phyloP scores from a whole-genome alignment of 2,888 invertebrate species.

The Petrophora chlorosata region DNA sequence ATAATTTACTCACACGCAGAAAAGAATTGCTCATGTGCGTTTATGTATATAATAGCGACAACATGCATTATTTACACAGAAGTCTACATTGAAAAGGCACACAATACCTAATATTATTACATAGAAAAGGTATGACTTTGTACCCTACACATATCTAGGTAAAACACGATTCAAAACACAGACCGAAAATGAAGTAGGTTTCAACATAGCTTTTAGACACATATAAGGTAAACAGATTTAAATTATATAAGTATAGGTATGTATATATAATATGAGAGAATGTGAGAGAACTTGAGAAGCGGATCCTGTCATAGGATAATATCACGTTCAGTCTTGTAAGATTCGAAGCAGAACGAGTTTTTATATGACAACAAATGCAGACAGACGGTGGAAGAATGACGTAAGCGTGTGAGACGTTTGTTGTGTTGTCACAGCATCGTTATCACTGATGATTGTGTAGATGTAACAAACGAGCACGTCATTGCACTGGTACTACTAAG shows the following conservation, averaged over 20 bases:
- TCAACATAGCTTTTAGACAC: too few species aligned
- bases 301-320: background rate
- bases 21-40: constrained; percentile 41
- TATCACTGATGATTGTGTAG: constrained; percentile 43
- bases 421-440: constrained; percentile 22
- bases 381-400: constrained; percentile 4
- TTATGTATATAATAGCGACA: constrained; percentile 21
- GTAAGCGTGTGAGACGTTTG: background rate
- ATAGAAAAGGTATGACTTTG: too few species aligned
- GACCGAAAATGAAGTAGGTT: background rate
- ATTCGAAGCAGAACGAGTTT: constrained; percentile 28
- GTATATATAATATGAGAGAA: too few species aligned
- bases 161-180: background rate
- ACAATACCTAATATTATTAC: background rate
- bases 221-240: too few species aligned
- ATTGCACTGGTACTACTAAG: constrained; percentile 71
- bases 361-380: constrained; percentile 12
- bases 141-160: background rate
- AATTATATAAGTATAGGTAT: too few species aligned
- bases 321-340: constrained; percentile 8
- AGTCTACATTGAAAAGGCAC: background rate
- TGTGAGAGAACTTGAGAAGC: background rate
- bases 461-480: constrained; percentile 71
- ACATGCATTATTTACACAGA: constrained; percentile 40
- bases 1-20: constrained; percentile 63